phyloP scores from a whole-genome alignment of 2,113 vertebrate species.

The Chaetops frenatus region DNA sequence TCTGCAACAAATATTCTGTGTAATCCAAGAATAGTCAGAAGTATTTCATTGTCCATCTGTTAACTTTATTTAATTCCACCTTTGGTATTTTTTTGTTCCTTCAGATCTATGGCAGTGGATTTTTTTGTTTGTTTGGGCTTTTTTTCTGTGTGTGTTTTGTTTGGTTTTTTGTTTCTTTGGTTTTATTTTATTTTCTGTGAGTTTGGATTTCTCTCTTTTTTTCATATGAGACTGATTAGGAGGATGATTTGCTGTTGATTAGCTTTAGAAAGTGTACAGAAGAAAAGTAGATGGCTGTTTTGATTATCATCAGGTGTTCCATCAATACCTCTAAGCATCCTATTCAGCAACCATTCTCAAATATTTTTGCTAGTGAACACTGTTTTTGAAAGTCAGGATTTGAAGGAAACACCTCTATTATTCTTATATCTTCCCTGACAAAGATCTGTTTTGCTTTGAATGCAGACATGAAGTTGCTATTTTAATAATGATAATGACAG shows the following conservation, averaged over 20 bases:
- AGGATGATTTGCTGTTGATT: background rate
- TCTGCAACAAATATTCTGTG: background rate
- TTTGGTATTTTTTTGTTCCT: background rate
- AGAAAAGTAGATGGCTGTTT: background rate
- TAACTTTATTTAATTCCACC: background rate
- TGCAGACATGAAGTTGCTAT: background rate
- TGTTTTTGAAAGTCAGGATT: background rate
- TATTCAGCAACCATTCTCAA: background rate
- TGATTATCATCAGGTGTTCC: background rate
- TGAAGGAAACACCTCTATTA: background rate
- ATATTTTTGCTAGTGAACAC: background rate
- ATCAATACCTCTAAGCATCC: background rate
- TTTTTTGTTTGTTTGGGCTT: background rate
- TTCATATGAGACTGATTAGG: background rate
- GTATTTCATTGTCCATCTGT: background rate
- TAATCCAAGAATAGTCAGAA: background rate
- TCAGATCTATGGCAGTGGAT: background rate
- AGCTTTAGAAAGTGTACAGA: background rate
- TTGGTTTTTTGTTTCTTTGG: background rate
- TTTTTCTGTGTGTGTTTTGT: background rate
- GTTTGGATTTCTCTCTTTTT: accelerated
- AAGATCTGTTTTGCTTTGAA: background rate
- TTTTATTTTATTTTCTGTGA: background rate
- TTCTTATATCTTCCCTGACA: background rate
- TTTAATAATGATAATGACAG: background rate